These are phyloP conservation scores for human DNA, from an alignment of 2,113 vertebrate genomes.

Conservation along the genomic window DNA sequence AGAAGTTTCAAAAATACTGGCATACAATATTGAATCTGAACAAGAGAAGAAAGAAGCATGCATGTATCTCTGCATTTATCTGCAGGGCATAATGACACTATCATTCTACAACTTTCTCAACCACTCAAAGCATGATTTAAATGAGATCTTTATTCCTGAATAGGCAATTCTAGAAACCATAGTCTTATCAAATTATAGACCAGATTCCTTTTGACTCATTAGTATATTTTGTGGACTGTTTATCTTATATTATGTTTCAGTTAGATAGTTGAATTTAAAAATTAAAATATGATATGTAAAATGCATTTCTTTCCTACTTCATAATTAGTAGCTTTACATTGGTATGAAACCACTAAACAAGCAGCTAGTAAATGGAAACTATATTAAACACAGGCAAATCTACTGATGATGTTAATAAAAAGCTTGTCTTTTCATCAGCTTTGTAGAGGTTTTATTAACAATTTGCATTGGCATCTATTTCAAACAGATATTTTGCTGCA, in stretches of 20 bases:
- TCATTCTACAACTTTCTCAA: neutral
- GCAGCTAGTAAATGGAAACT: slow-evolving; percentile 7
- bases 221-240: neutral
- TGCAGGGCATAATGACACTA: neutral
- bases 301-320: neutral
- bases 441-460: slow-evolving; percentile 44
- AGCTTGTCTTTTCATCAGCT: neutral
- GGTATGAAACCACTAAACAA: neutral
- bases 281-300: neutral
- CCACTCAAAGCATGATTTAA: neutral
- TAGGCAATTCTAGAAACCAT: neutral
- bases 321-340: slow-evolving; percentile 2
- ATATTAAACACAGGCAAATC: neutral
- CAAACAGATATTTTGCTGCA: neutral
- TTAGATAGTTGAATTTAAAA: slow-evolving; percentile 40
- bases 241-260: slow-evolving; percentile 36
- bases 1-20: neutral
- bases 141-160: neutral
- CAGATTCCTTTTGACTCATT: neutral
- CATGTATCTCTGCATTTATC: neutral
- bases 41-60: neutral
- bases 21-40: neutral
- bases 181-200: neutral
- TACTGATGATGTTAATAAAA: neutral
- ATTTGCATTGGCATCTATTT: slow-evolving; percentile 42